Evolutionary conservation across 2,113 vertebrate genomes (phyloP).

Genomic region (Zingel zingel): DNA sequence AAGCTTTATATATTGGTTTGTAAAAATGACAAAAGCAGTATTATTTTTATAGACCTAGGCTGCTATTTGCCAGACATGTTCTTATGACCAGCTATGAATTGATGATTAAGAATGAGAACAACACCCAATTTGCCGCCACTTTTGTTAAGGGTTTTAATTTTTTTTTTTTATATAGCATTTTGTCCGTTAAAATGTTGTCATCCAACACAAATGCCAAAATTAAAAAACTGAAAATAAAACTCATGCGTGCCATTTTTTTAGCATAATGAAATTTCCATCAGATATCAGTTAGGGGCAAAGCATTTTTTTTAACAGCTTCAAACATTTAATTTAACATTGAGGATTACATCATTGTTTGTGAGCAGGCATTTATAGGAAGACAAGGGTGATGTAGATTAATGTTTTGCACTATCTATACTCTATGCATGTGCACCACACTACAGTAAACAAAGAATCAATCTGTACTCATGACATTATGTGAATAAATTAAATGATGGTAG

Average conservation of each 20-base stretch:
- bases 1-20: slow-evolving; percentile 22
- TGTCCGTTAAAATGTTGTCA: neutral
- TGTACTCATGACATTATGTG: neutral
- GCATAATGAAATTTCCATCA: neutral
- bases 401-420: neutral
- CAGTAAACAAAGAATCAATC: neutral
- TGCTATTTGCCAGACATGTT: neutral
- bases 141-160: neutral
- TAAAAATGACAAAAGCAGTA: slow-evolving; percentile 8
- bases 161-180: neutral
- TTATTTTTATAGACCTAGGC: neutral
- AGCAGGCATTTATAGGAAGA: neutral
- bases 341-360: neutral
- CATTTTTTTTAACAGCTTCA: neutral
- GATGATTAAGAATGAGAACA: neutral
- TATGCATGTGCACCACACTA: neutral
- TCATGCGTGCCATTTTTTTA: neutral
- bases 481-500: neutral
- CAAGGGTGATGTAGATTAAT: neutral
- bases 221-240: neutral
- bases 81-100: neutral
- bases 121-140: neutral
- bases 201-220: neutral
- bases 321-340: neutral
- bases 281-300: neutral